These are phyloP conservation scores for Siniperca scherzeri DNA, from an alignment of 2,797 vertebrate genomes.

Conservation along the genomic window DNA sequence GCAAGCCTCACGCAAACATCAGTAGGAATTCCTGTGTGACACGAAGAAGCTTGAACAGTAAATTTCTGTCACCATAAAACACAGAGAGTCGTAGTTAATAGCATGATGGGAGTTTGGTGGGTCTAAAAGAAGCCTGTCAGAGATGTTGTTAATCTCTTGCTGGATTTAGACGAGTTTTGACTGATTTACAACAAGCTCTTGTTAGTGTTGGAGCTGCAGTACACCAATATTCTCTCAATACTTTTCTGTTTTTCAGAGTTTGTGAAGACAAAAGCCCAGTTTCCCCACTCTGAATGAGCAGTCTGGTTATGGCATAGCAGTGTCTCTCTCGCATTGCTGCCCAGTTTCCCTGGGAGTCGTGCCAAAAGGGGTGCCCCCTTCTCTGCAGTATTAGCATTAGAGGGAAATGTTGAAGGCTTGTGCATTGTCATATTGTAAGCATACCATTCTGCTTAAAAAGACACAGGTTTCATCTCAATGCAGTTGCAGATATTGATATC, in stretches of 20 bases:
- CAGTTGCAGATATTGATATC: slow-evolving; percentile 10
- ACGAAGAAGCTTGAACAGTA: slow-evolving; percentile 34
- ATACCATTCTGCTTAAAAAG: slow-evolving; percentile 25
- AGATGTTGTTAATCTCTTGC: slow-evolving; percentile 47
- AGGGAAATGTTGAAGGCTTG: slow-evolving; percentile 12
- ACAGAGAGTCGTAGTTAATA: slow-evolving; percentile 36
- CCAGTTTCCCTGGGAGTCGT: slow-evolving; percentile 52
- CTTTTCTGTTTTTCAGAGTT: slow-evolving; percentile 41
- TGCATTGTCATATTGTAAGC: slow-evolving; percentile 21
- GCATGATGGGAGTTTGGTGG: slow-evolving; percentile 37
- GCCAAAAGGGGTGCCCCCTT: slow-evolving; percentile 67
- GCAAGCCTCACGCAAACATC: slow-evolving; percentile 39
- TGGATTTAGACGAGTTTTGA: slow-evolving; percentile 29
- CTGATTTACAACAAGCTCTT: slow-evolving; percentile 55
- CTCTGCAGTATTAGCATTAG: slow-evolving; percentile 47
- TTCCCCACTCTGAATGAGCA: slow-evolving; percentile 54
- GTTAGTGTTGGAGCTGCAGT: slow-evolving; percentile 46
- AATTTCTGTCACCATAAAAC: slow-evolving; percentile 40
- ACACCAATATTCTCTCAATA: slow-evolving; percentile 43
- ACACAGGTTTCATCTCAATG: slow-evolving; percentile 3
- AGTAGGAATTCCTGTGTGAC: slow-evolving; percentile 45
- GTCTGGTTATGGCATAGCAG: slow-evolving; percentile 39
- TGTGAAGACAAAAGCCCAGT: slow-evolving; percentile 51
- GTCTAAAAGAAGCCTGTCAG: slow-evolving; percentile 44
- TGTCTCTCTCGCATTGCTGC: slow-evolving; percentile 45